These are phyloP conservation scores for Apostichopus californicus DNA, from an alignment of 35 echinoderm and acorn worm species.

Conservation along the genomic window DNA sequence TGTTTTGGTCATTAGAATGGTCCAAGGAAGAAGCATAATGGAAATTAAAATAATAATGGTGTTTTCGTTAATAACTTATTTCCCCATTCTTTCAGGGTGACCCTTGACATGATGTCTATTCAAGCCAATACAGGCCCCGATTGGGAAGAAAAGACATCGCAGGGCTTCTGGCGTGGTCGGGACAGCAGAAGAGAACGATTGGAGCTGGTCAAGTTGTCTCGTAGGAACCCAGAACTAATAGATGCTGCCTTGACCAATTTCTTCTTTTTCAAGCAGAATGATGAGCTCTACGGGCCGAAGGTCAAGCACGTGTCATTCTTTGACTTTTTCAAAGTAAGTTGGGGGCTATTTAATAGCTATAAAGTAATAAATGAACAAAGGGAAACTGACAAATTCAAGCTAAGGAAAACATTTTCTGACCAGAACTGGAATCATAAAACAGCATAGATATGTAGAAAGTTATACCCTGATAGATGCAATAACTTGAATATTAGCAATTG, in stretches of 20 bases:
- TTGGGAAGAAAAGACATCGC: slow-evolving; percentile 86
- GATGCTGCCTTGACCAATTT: slow-evolving; percentile 97
- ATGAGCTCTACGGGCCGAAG: slow-evolving; percentile 91
- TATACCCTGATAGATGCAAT: too few relatives aligned
- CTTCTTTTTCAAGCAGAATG: slow-evolving; percentile 81
- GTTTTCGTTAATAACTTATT: not conserved
- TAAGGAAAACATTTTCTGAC: too few relatives aligned
- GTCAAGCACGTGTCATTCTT: slow-evolving; percentile 96
- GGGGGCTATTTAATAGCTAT: too few relatives aligned
- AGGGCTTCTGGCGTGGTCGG: slow-evolving; percentile 93
- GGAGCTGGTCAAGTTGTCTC: slow-evolving; percentile 81
- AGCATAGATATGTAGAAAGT: too few relatives aligned
- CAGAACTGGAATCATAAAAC: too few relatives aligned
- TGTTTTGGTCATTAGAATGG: not conserved
- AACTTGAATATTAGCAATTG: too few relatives aligned
- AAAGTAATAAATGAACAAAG: too few relatives aligned
- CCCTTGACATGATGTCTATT: slow-evolving; percentile 90
- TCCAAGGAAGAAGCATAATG: not conserved
- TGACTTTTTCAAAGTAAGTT: slow-evolving; percentile 90
- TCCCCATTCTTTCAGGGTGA: slow-evolving; percentile 68
- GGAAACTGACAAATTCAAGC: too few relatives aligned
- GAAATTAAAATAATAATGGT: not conserved
- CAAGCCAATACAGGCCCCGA: slow-evolving; percentile 93
- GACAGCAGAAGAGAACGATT: slow-evolving; percentile 87
- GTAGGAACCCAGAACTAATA: slow-evolving; percentile 77